phyloP scores from a whole-genome alignment of 2,888 invertebrate species.

The Malthinus seriepunctatus region DNA sequence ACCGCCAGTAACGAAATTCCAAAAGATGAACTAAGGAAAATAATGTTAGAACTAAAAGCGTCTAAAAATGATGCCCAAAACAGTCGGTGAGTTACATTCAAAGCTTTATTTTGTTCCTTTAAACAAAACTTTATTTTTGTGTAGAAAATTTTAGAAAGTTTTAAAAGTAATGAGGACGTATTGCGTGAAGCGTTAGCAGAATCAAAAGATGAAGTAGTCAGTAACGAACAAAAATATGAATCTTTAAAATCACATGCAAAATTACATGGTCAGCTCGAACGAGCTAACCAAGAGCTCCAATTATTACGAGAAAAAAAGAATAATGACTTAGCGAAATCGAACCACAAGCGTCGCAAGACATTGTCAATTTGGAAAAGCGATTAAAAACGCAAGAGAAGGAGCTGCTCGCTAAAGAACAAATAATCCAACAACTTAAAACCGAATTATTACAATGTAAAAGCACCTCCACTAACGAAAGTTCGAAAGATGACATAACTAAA shows the following conservation, averaged over 20 bases:
- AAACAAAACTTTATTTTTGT: too few species aligned
- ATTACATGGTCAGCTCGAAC: constrained; percentile 51
- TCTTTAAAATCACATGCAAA: constrained; percentile 88
- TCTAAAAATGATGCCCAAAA: constrained; percentile 40
- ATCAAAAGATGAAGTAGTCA: constrained; percentile 72
- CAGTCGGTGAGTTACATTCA: too few species aligned
- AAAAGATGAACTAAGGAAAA: background rate
- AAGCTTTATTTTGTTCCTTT: too few species aligned
- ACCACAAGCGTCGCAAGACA: background rate
- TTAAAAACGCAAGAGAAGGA: background rate
- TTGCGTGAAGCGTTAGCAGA: constrained; percentile 71
- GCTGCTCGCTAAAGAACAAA: background rate
- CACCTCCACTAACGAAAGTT: background rate
- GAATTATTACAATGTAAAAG: background rate
- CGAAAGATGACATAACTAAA: background rate
- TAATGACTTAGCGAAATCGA: constrained; percentile 54
- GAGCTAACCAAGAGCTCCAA: constrained; percentile 61
- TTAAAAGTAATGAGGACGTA: constrained; percentile 75
- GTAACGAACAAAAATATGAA: constrained; percentile 84
- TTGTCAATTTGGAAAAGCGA: background rate
- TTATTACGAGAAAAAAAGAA: background rate
- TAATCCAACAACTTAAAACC: background rate
- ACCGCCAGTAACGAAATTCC: background rate
- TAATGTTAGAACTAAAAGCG: constrained; percentile 8
- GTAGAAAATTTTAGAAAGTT: constrained; percentile 70